phyloP scores from a whole-genome alignment of 2,888 invertebrate species.

The Eilema caniola region DNA sequence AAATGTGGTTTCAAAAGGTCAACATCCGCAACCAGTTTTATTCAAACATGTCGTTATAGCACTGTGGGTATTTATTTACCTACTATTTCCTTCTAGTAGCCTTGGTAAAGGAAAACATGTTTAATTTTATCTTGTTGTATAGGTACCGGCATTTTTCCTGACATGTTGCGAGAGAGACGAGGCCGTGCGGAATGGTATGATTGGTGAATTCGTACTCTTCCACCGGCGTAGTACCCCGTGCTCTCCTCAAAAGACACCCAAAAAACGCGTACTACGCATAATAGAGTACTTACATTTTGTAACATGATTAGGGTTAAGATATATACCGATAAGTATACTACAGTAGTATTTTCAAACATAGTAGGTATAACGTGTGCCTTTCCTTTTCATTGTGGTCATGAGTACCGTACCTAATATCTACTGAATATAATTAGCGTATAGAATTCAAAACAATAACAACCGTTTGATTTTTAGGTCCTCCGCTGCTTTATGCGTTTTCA shows the following conservation, averaged over 20 bases:
- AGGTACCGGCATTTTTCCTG: no score
- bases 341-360: neutral
- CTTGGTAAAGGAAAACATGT: slow-evolving; percentile 10
- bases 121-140: neutral
- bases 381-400: no score
- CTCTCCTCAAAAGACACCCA: no score
- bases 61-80: neutral
- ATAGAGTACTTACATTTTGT: no score
- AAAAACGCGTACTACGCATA: no score
- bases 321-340: neutral
- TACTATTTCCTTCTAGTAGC: neutral
- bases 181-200: no score
- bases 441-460: neutral
- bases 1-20: slow-evolving; percentile 6
- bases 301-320: no score
- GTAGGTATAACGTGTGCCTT: neutral
- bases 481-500: neutral
- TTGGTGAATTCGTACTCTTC: no score
- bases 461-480: neutral
- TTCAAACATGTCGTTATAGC: neutral
- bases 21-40: slow-evolving; percentile 2
- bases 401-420: neutral
- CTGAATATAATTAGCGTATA: neutral
- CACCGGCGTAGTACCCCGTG: no score
- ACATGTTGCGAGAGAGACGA: no score